Evolutionary conservation across 2,113 vertebrate genomes (phyloP), one percentile per base, ranked within the genome.

Genomic region (Acinonyx jubatus): DNA sequence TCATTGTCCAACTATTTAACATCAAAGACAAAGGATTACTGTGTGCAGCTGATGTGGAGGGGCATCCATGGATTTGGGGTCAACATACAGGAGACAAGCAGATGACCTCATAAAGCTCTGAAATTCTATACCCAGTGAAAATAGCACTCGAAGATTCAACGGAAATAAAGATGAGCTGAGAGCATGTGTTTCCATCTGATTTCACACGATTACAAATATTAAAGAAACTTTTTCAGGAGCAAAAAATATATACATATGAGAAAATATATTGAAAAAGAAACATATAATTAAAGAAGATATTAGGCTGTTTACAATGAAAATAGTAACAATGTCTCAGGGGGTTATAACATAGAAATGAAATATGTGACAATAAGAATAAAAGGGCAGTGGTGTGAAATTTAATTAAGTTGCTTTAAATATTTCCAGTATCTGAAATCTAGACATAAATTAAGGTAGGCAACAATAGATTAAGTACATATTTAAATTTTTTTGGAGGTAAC

Each of bases 1-100:
- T 55, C 16, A 41, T 4, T 82, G 21, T 71, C 33, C 29, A 82
- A 18, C 29, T 36, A 33, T 31, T 88, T 29, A 55, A 73, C 73
- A 82, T 3, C 74, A 36, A 71, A 83, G 25, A 50, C 19, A 45
- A 23, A 36, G 23, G 33, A 74, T 69, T 50, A 38, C 31, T 25
- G 5, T 21, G 63, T 83, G 23, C n/a, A 25, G 0, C 29, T 21
- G 9, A 27, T 7, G 11, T 33, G 9, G 5, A 10, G 7, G 65
- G 33, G 7, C 16, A 1, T 2, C 19, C 1, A 1, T 18, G 5
- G 48, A 3, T 4, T 41, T 18, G 18, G 50, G 55, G 7, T 36
- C 31, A 57, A 12, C 76, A 23, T 14, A 38, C 23, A 36, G 52
- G 31, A 48, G 57, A 12, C 7, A 10, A 69, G 0, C 45, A 12